Conservation (phyloP, 2,888 invertebrate species). For the Drosophila demipolita region DNA sequence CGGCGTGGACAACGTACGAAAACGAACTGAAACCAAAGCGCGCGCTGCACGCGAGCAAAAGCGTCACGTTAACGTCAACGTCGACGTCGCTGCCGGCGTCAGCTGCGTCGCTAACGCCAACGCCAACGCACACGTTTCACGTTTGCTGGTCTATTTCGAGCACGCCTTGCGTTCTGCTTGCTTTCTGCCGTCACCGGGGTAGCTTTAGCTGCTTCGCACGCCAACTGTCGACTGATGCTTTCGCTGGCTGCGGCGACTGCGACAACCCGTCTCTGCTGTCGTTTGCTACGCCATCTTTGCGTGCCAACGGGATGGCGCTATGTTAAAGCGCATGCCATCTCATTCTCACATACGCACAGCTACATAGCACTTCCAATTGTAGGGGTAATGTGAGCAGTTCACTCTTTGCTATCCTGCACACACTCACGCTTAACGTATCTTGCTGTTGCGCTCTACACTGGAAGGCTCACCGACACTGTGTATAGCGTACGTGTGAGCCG, state of each 20-base stretch:
- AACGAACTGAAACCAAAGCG: slow-evolving; percentile 81
- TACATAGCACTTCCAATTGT: slow-evolving; percentile 53
- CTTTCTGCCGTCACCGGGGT: slow-evolving; percentile 28
- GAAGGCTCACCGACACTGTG: slow-evolving; percentile 72
- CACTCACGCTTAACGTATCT: background rate
- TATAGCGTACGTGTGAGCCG: slow-evolving; percentile 57
- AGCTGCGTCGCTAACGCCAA: slow-evolving; percentile 49
- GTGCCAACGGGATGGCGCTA: slow-evolving; percentile 51
- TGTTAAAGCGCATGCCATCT: slow-evolving; percentile 7
- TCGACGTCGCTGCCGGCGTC: slow-evolving; percentile 46
- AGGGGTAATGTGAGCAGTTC: slow-evolving; percentile 54
- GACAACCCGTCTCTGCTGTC: slow-evolving; percentile 24
- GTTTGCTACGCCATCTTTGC: slow-evolving; percentile 70
- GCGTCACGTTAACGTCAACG: slow-evolving; percentile 57
- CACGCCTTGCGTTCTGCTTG: slow-evolving; percentile 27
- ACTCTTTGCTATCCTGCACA: slow-evolving; percentile 27
- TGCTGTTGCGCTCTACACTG: slow-evolving; percentile 44
- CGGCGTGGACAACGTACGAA: slow-evolving; percentile 79
- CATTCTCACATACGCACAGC: background rate
- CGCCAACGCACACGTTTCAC: slow-evolving; percentile 37
- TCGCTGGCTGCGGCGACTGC: slow-evolving; percentile 37
- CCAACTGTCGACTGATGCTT: slow-evolving; percentile 53
- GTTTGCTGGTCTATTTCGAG: background rate
- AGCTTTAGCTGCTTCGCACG: slow-evolving; percentile 52
- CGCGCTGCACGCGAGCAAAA: slow-evolving; percentile 75